Base-by-base conservation (phyloP, 2,888 invertebrate species). In the Acleris literana region DNA sequence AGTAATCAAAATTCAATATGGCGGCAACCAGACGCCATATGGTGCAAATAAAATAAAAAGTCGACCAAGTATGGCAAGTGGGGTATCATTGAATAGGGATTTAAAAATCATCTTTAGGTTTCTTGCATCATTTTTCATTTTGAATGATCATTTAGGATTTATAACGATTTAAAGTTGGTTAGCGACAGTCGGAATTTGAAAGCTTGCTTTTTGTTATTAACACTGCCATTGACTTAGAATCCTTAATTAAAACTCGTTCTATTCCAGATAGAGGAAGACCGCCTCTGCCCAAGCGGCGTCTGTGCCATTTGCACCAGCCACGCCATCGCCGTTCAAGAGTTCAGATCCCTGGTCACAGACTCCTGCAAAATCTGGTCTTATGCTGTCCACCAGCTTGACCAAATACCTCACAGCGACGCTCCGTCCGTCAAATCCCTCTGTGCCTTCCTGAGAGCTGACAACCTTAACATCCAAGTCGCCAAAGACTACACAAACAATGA, bases 241-340 rank as follows among this genome's bases (percentile, higher is more conserved):
- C 9, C n/a, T 2, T 16, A 44, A 55, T 53, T 49, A 55, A 11
- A 54, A 22, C 29, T 63, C 33, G 13, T 58, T 69, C 70, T 51
- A 63, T 89, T 87, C n/a, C 87, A 92, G 92, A 74, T 90, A 60
- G 64, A 68, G 44, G 88, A 87, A 59, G 91, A 90, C 46, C 54
- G 71, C 0, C 68, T 79, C 5, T 81, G 82, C 60, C 92, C 92
- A 0, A 70, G 71, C 17, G 86, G 87, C 3, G 76, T 81, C 0
- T 92, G 92, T 72, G 80, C 82, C 0, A 57, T 79, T 0, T 92
- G 92, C 74, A 82, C 84, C 1, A 79, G 79, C 52, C 70, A 79
- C 11, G 87, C 87, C 1, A 76, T 88, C 20, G 79, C 86, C 5
- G 90, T 90, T 0, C 85, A 83, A 58, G 84, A 90, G 67, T 88